Base-by-base conservation (phyloP, 2,113 vertebrate species). In the Amblyornis subalaris region DNA sequence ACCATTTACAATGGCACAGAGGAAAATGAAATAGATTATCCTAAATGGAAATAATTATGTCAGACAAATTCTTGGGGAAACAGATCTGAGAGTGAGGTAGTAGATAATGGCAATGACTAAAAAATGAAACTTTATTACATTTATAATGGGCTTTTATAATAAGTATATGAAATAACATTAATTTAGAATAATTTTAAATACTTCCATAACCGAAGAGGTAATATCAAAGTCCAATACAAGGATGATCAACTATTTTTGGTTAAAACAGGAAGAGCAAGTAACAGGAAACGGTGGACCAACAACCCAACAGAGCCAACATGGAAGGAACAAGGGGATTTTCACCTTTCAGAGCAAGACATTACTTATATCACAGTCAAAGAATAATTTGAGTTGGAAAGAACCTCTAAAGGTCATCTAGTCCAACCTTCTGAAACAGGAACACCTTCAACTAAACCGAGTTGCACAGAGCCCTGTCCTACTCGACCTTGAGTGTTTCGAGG, bases 351-450 rank as follows among this genome's bases (percentile, higher is more conserved):
- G 9, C 18, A 72, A 57, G 48, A 36, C 3, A 4, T 72, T 57
- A 23, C 5, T 47, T 40, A 6, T 36, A 36, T 54, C 11, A 40
- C 5, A 47, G 31, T 53, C 7, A 31, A 48, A 58, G 14, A 26
- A 42, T 29, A 31, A 2, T 48, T 33, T 42, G 26, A 18, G 5
- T 81, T 60, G 17, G 24, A 60, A 66, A 4, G 17, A 18, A 23
- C 26, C 1, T n/a, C 45, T 36, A 38, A 54, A 48, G 8, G 9
- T 10, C 14, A 28, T 20, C 35, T 71, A 36, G 6, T 54, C 38
- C 12, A 53, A 20, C 4, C 1, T 1, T 5, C 7, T 13, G 17
- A 5, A 40, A 4, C 14, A 55, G 10, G 28, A 14, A 23, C 7
- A 35, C 61, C 58, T 79, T 57, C 38, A 60, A 17, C 6, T n/a